Percentiles rank a stretch among this genome's conserved stretches.
These are phyloP conservation scores for Cavia porcellus DNA, from an alignment of 2,113 vertebrate genomes.

Conservation along the genomic window DNA sequence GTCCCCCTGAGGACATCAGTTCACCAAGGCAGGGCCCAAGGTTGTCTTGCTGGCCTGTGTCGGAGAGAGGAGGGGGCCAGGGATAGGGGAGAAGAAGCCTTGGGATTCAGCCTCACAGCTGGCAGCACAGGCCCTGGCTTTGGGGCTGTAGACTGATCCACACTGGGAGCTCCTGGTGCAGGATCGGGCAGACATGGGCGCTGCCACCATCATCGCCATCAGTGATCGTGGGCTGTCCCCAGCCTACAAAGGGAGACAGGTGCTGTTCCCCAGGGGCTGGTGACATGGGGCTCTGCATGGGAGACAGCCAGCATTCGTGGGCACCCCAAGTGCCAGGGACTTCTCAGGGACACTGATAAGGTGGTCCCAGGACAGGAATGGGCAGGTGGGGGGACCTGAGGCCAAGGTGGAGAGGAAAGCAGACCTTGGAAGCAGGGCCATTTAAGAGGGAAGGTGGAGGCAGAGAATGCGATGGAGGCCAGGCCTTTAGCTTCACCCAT, in stretches of 20 bases:
- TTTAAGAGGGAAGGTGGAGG: not conserved
- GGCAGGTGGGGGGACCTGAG: not conserved
- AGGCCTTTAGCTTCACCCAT: not conserved
- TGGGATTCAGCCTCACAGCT: not conserved
- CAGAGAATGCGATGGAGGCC: not conserved
- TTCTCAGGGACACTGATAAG: not conserved
- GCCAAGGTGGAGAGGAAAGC: too few species aligned
- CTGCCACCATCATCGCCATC: not conserved
- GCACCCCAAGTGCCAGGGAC: not conserved
- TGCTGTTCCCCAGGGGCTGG: too few species aligned
- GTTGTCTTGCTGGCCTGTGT: too few species aligned
- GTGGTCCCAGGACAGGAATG: not conserved
- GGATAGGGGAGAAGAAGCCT: rapidly evolving
- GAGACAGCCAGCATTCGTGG: not conserved
- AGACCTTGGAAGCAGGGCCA: not conserved
- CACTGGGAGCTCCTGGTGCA: not conserved
- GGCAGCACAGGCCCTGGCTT: not conserved
- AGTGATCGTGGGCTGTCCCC: not conserved
- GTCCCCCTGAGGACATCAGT: not conserved
- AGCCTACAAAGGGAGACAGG: not conserved
- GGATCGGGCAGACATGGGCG: rapidly evolving
- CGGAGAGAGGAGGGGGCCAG: not conserved
- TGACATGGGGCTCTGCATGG: not conserved
- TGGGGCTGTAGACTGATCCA: not conserved
- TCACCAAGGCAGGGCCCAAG: not conserved